Evolutionary conservation across 30 jellyfish, hydroid and myxozoan species (phyloP), one percentile per base, ranked within the genome.

Genomic region (Aurelia aurita complex sp. Pacific): DNA sequence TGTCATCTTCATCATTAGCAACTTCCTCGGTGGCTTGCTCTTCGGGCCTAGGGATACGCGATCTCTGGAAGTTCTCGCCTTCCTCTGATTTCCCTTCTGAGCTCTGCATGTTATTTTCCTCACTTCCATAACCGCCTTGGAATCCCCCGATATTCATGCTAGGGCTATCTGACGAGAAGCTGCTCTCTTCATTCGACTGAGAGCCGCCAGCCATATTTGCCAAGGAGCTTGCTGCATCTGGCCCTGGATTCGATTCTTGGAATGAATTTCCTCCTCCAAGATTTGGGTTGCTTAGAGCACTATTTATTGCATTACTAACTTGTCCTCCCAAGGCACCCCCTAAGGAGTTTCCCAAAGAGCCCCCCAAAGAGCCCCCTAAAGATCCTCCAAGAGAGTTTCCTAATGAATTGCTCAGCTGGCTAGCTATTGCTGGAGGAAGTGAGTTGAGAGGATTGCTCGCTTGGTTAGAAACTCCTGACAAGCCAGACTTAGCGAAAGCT

Each of bases 91-190:
- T 73, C 11, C 71, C 87, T 76, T 83, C 92, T n/a, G 81, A 51
- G 43, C 87, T 75, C 73, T 60, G 87, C 86, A 74, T 63, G 81
- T 61, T 83, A 65, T 62, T 74, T 33, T 83, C 92, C 74, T 83
- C 86, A 82, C 74, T 73, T 19, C 93, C 90, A 38, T 69, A 84
- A 23, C 91, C 87, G 42, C 89, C 97, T 73, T 92, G 98, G 52
- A 92, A 75, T 32, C 98, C 98, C 11, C 98, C 98, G 55, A 92
- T 92, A 80, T 92, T 92, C 98, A 92, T 92, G 71, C 92, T 92
- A 2, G 98, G 98, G 46, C 95, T 88, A 60, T 92, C 98, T n/a
- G 95, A 79, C 4, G 97, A 79, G 66, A 67, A 87, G 60, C 97
- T 76, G 57, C 89, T 83, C 46, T 92, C 98, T 40, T 79, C 95